Percentiles rank a stretch among this genome's conserved stretches.
Evolutionary conservation across 2,113 vertebrate genomes (phyloP).

Genomic region (Silurus asotus): DNA sequence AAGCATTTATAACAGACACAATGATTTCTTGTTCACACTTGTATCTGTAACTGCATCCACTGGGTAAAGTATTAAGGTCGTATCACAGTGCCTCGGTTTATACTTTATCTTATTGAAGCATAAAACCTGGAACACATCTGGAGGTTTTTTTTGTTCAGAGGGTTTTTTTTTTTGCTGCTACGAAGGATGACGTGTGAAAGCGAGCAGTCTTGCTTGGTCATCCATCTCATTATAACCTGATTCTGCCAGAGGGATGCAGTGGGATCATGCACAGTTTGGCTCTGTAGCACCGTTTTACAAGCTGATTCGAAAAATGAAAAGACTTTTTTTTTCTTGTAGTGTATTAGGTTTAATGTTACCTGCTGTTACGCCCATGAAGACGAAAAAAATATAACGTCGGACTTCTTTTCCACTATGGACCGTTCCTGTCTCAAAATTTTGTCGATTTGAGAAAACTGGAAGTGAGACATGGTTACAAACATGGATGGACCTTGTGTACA

Average conservation of each 20-base stretch:
- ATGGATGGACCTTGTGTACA: conserved; percentile 36
- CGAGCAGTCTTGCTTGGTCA: neutral
- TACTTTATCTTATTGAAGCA: conserved; percentile 31
- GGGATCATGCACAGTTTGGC: neutral
- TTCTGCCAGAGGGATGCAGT: neutral
- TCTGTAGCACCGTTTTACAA: conserved; percentile 32
- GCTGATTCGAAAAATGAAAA: neutral
- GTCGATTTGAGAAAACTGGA: conserved; percentile 3
- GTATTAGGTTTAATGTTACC: neutral
- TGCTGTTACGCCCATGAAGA: neutral
- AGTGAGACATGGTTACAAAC: neutral
- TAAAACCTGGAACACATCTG: conserved; percentile 22
- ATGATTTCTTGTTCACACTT: conserved; percentile 11
- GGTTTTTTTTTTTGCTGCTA: conserved; percentile 40
- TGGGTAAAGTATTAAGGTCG: conserved; percentile 44
- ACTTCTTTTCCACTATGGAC: neutral
- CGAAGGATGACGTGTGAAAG: neutral
- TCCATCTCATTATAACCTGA: conserved; percentile 16
- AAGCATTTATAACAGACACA: conserved; percentile 15
- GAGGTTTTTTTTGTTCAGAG: neutral
- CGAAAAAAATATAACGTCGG: neutral
- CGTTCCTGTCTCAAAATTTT: neutral
- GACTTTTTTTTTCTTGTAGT: neutral
- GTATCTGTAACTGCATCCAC: conserved; percentile 18
- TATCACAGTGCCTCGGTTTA: conserved; percentile 47